Evolutionary conservation across 2,888 invertebrate genomes (phyloP).

Genomic region (Cephus sareptanus): DNA sequence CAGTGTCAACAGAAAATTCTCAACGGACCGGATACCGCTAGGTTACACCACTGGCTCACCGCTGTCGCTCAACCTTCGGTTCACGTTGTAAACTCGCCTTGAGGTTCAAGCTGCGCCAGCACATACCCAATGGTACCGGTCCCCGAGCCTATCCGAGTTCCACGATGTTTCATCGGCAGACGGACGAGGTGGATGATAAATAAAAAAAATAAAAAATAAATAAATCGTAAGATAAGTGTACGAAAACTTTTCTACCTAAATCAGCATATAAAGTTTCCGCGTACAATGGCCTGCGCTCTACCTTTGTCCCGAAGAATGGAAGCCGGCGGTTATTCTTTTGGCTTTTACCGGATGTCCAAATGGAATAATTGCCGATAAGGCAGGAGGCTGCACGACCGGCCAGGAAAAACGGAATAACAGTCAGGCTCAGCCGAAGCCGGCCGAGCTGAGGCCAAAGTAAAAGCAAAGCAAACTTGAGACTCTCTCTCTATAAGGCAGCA

Average conservation of each 20-base stretch:
- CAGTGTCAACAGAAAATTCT: conserved; percentile 4
- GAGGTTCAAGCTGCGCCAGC: neutral
- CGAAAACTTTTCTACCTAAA: neutral
- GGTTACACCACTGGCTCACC: neutral
- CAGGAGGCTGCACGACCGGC: neutral
- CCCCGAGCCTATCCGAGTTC: neutral
- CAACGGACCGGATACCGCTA: neutral
- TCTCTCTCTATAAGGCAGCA: conserved; percentile 13
- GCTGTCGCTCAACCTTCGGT: neutral
- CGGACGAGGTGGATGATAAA: neutral
- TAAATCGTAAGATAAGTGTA: neutral
- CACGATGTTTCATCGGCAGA: neutral
- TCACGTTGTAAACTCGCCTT: neutral
- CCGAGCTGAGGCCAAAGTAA: neutral
- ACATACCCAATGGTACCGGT: neutral
- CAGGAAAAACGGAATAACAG: conserved; percentile 3
- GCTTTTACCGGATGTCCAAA: neutral
- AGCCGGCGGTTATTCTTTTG: neutral
- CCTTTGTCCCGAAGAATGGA: neutral
- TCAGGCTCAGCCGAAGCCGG: neutral
- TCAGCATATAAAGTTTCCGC: neutral
- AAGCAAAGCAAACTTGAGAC: conserved; percentile 7
- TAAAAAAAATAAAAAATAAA: no score
- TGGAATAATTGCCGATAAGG: conserved; percentile 5
- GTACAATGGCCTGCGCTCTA: neutral